Evolutionary conservation across 2,888 invertebrate species (phyloP).

Genomic region (Parnassius smintheus): DNA sequence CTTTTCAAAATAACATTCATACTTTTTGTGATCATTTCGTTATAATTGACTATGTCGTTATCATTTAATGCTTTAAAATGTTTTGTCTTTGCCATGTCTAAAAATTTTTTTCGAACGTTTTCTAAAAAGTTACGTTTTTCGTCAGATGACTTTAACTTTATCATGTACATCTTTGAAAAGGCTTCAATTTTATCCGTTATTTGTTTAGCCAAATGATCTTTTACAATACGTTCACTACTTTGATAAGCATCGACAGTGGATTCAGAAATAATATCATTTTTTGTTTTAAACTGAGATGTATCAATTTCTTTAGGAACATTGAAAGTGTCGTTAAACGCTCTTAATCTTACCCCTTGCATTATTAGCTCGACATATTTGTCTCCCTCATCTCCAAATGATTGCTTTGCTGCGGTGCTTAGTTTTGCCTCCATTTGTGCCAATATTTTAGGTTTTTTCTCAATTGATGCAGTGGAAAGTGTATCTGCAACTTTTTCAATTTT

Average conservation of each 20-base stretch:
- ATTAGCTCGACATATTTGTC: constrained; percentile 51
- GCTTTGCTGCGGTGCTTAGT: constrained; percentile 34
- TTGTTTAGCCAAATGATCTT: constrained; percentile 31
- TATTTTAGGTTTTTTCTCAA: constrained; percentile 26
- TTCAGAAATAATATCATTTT: constrained; percentile 10
- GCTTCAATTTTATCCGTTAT: constrained; percentile 44
- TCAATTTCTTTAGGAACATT: constrained; percentile 32
- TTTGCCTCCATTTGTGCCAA: constrained; percentile 28
- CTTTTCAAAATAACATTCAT: constrained; percentile 19
- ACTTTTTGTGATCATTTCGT: constrained; percentile 30
- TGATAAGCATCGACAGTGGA: constrained; percentile 1
- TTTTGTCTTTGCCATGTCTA: constrained; percentile 34
- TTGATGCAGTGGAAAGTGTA: constrained; percentile 22
- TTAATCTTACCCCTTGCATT: constrained; percentile 52
- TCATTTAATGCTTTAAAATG: constrained; percentile 34
- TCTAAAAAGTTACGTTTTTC: constrained; percentile 40
- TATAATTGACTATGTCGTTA: constrained; percentile 38
- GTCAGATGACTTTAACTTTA: constrained; percentile 35
- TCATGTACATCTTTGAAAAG: constrained; percentile 38
- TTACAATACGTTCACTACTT: constrained; percentile 11
- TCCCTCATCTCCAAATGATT: constrained; percentile 40
- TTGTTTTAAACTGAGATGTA: neutral
- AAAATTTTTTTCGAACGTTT: constrained; percentile 35
- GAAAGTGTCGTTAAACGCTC: constrained; percentile 31
- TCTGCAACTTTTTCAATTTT: constrained; percentile 26